Conservation (phyloP, 2,113 vertebrate species). For the Pedetes capensis region DNA sequence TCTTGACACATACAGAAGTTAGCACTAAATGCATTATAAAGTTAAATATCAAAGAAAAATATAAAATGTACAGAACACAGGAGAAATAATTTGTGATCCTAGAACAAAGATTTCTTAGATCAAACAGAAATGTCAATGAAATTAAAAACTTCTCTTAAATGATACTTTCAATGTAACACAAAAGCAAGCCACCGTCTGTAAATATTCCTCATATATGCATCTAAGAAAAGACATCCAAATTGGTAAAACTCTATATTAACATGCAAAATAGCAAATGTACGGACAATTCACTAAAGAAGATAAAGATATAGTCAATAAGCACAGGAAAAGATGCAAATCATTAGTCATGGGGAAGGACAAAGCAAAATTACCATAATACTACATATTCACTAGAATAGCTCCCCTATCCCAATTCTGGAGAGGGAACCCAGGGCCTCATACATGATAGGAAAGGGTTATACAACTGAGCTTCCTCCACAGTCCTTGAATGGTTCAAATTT, state of each 20-base stretch:
- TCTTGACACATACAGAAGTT: not conserved
- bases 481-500: not conserved
- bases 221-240: not conserved
- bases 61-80: not conserved
- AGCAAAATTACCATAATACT: not conserved
- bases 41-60: not conserved
- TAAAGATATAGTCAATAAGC: not conserved
- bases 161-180: not conserved
- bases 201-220: not conserved
- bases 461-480: no score
- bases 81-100: not conserved
- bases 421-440: not conserved
- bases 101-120: not conserved
- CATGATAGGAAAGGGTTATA: not conserved
- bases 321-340: not conserved
- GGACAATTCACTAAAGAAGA: not conserved
- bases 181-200: not conserved
- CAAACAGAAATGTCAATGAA: not conserved
- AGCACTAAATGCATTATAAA: not conserved
- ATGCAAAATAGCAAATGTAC: not conserved
- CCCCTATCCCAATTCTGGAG: no score
- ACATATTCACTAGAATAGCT: not conserved
- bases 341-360: not conserved
- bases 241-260: not conserved
- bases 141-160: conserved; percentile 39